These are phyloP conservation scores for Astreopora myriophthalma DNA, from an alignment of 64 coral and sea anemone genomes.

Conservation along the genomic window DNA sequence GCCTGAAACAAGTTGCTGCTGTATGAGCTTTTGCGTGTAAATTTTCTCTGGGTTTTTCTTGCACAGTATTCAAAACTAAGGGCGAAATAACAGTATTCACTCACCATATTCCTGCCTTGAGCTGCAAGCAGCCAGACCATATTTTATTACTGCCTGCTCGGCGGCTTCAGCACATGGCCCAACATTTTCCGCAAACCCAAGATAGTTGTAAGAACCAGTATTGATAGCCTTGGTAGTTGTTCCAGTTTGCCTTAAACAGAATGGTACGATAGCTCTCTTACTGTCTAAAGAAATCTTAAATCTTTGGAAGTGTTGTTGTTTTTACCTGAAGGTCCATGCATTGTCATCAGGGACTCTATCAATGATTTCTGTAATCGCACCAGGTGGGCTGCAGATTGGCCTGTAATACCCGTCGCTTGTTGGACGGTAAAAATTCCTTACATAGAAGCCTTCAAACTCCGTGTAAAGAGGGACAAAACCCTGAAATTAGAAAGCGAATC, in stretches of 20 bases:
- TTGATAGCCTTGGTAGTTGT: conserved; percentile 76
- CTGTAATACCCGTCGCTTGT: conserved; percentile 92
- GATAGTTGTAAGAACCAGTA: conserved; percentile 96
- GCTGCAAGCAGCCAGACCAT: conserved; percentile 85
- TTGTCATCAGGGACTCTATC: conserved; percentile 74
- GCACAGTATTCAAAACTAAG: too few species aligned
- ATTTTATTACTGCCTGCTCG: conserved; percentile 68
- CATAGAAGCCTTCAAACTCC: conserved; percentile 97
- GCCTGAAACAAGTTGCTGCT: too few species aligned
- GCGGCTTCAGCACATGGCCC: conserved; percentile 91
- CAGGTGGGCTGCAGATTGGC: conserved; percentile 88
- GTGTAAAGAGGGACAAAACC: conserved; percentile 96
- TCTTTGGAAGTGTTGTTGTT: too few species aligned
- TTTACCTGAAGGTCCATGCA: conserved; percentile 90
- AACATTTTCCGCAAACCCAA: conserved; percentile 98
- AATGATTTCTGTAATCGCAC: conserved; percentile 82
- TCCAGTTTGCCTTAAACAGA: conserved; percentile 56
- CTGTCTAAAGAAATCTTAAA: too few species aligned
- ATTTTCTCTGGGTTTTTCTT: too few species aligned
- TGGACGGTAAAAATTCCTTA: conserved; percentile 84
- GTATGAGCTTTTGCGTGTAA: too few species aligned
- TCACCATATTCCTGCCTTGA: conserved; percentile 97
- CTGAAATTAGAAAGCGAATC: conserved; percentile 29
- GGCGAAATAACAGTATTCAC: too few species aligned
- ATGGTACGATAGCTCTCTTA: too few species aligned